These are phyloP conservation scores for Hafferia zeledoni DNA, from an alignment of 2,797 vertebrate species.

Conservation along the genomic window DNA sequence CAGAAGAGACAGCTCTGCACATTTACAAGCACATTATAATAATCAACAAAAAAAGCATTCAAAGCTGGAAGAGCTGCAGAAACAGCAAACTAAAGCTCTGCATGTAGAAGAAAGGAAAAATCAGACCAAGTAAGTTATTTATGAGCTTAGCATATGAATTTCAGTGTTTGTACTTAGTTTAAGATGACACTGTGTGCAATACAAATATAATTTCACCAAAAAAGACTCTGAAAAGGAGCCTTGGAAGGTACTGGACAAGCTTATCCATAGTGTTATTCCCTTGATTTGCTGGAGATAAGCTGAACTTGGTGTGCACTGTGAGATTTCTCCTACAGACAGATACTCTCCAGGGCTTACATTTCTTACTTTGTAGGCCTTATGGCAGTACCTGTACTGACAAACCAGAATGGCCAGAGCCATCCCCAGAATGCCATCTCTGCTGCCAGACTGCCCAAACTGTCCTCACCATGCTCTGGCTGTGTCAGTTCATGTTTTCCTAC, in stretches of 20 bases:
- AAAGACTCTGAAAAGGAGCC: neutral
- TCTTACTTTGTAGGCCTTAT: neutral
- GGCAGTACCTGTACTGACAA: neutral
- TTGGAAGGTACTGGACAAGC: neutral
- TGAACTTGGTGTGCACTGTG: neutral
- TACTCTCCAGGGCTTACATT: neutral
- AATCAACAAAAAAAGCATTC: constrained; percentile 57
- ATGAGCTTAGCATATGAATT: neutral
- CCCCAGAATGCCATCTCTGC: neutral
- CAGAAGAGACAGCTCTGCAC: neutral
- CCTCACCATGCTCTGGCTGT: neutral
- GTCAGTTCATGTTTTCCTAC: neutral
- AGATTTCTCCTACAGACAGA: neutral
- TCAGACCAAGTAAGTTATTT: constrained; percentile 65
- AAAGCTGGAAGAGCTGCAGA: constrained; percentile 30
- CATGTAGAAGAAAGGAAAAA: constrained; percentile 43
- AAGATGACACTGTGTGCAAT: neutral
- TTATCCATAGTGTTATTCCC: neutral
- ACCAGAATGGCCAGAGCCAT: neutral
- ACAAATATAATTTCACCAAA: neutral
- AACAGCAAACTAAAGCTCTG: neutral
- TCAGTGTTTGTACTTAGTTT: neutral
- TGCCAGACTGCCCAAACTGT: neutral
- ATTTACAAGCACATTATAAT: constrained; percentile 54
- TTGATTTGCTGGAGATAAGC: neutral